Evolutionary conservation across 2,113 vertebrate genomes (phyloP).

Genomic region (Pantherophis guttatus): DNA sequence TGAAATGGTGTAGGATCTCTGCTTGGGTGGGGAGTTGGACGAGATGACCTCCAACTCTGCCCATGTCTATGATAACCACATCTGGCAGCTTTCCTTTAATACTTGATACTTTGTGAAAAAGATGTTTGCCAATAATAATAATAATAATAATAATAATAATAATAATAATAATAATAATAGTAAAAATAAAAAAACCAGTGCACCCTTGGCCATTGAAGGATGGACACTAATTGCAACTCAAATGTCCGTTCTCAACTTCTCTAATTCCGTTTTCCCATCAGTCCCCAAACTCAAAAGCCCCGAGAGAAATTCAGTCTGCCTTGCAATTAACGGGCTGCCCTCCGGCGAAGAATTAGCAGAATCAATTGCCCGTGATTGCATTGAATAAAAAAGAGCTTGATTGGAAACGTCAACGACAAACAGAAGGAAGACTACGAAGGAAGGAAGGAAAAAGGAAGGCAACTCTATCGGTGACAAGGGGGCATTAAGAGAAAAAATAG

Average conservation of each 20-base stretch:
- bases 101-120: neutral
- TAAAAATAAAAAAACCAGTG: neutral
- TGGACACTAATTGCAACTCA: neutral
- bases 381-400: neutral
- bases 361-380: neutral
- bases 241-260: neutral
- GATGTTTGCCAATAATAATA: neutral
- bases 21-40: neutral
- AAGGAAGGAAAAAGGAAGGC: neutral
- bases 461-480: neutral
- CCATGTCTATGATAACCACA: neutral
- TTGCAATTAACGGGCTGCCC: neutral
- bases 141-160: neutral
- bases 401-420: neutral
- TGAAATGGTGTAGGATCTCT: neutral
- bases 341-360: neutral
- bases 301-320: neutral
- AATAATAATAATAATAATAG: too few species aligned
- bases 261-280: neutral
- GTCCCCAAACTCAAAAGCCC: neutral
- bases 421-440: neutral
- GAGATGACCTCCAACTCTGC: neutral
- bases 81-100: neutral
- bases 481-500: neutral
- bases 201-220: neutral